These are phyloP conservation scores for Cliona cf. orientalis DNA, from an alignment of 37 sponge, comb jelly and placozoan genomes.

Conservation along the genomic window DNA sequence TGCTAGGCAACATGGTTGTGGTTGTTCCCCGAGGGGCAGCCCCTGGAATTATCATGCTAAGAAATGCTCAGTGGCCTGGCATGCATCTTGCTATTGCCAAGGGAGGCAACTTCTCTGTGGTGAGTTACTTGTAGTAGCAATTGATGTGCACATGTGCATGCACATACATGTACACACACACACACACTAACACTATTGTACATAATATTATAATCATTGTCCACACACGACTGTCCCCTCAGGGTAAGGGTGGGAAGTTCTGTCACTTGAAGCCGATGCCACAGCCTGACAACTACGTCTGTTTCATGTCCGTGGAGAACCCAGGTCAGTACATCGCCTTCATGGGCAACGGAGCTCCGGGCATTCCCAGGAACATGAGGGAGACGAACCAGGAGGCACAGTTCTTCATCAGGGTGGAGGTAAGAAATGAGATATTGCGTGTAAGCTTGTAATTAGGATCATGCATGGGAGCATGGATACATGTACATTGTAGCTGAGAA, in stretches of 20 bases:
- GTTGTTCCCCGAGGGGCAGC: slow-evolving; percentile 16
- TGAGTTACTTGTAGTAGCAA: slow-evolving; percentile 4
- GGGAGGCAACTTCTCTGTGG: background rate
- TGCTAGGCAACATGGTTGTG: slow-evolving; percentile 38
- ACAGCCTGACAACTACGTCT: slow-evolving; percentile 71
- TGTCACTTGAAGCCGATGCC: slow-evolving; percentile 27
- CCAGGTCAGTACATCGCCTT: slow-evolving; percentile 48
- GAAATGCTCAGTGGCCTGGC: slow-evolving; percentile 32
- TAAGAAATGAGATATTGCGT: no score
- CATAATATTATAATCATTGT: no score
- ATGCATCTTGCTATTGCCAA: slow-evolving; percentile 24
- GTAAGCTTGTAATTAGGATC: no score
- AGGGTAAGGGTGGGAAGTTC: slow-evolving; percentile 30
- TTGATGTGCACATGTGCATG: background rate
- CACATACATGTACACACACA: no score
- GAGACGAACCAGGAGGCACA: slow-evolving; percentile 40
- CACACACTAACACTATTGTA: no score
- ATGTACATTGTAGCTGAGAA: no score
- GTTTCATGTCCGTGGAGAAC: slow-evolving; percentile 38
- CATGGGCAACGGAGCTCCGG: slow-evolving; percentile 21
- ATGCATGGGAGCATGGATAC: no score
- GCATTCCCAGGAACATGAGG: slow-evolving; percentile 8
- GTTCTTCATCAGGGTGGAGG: slow-evolving; percentile 69
- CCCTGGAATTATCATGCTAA: slow-evolving; percentile 31
- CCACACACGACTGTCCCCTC: background rate